A percentile compares a stretch with the other conserved stretches of the same genome.
Conservation (phyloP, 2,113 vertebrate genomes). For the Diadophis punctatus region DNA sequence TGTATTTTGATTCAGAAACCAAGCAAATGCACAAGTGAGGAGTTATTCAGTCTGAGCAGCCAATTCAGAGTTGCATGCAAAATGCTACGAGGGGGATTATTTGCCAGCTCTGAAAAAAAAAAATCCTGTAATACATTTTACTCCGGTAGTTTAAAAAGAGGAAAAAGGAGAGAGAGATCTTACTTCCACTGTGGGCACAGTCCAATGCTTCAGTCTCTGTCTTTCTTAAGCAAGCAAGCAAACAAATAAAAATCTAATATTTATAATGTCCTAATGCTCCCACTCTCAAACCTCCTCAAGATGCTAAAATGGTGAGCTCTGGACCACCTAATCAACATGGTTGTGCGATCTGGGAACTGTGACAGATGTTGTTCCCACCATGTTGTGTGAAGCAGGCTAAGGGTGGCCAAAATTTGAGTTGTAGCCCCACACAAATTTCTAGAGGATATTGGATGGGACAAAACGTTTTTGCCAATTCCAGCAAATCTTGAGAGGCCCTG, state of each 20-base stretch:
- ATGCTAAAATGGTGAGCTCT: background rate
- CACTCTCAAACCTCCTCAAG: background rate
- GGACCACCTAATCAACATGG: background rate
- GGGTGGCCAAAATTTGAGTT: background rate
- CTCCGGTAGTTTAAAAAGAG: background rate
- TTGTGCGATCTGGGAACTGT: background rate
- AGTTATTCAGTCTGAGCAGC: background rate
- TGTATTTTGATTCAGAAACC: background rate
- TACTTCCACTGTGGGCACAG: background rate
- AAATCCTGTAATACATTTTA: background rate
- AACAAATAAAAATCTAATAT: background rate
- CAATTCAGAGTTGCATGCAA: constrained; percentile 14
- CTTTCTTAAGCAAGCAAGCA: background rate
- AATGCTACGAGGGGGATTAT: background rate
- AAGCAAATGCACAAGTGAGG: constrained; percentile 2
- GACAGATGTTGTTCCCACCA: background rate
- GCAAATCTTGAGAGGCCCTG: background rate
- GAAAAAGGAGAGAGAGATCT: background rate
- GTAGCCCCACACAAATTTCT: background rate
- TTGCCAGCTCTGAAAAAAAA: background rate
- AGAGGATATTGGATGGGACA: background rate
- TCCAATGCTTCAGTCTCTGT: background rate
- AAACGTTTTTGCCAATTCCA: background rate
- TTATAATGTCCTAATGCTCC: background rate
- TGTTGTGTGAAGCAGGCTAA: background rate